Evolutionary conservation across 2,113 vertebrate genomes (phyloP).

Genomic region (Dascyllus trimaculatus): DNA sequence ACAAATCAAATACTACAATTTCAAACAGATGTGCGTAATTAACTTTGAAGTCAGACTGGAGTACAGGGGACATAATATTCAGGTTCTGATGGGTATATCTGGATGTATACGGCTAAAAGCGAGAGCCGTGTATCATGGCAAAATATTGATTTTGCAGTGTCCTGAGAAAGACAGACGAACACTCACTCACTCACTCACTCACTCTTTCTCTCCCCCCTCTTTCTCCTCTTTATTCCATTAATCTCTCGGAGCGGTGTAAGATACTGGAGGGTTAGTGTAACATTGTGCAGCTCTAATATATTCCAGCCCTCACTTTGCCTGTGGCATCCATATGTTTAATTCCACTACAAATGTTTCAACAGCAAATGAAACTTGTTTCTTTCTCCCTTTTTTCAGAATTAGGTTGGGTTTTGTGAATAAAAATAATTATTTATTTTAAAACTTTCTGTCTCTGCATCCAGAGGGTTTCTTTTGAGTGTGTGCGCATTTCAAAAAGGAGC

Average conservation of each 20-base stretch:
- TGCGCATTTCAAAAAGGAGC: slow-evolving; percentile 56
- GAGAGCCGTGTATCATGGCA: slow-evolving; percentile 57
- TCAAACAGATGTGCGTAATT: slow-evolving; percentile 39
- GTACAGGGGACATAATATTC: slow-evolving; percentile 53
- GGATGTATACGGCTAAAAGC: slow-evolving; percentile 32
- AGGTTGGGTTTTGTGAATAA: slow-evolving; percentile 33
- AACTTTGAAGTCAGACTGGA: slow-evolving; percentile 21
- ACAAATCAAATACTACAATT: slow-evolving; percentile 79
- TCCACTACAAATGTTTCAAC: slow-evolving; percentile 81
- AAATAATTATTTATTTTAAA: slow-evolving; percentile 15
- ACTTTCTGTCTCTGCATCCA: slow-evolving; percentile 33
- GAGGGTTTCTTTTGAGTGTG: slow-evolving; percentile 40
- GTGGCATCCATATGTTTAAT: slow-evolving; percentile 84
- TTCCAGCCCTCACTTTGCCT: slow-evolving; percentile 77
- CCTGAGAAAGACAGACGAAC: slow-evolving; percentile 69
- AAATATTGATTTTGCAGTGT: slow-evolving; percentile 76
- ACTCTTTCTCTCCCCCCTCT: not conserved
- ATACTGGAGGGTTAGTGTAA: slow-evolving; percentile 81
- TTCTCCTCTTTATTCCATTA: slow-evolving; percentile 75
- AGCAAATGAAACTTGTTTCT: slow-evolving; percentile 75
- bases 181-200: slow-evolving; percentile 17
- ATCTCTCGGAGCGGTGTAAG: slow-evolving; percentile 76
- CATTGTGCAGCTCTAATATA: slow-evolving; percentile 75
- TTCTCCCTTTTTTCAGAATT: slow-evolving; percentile 27
- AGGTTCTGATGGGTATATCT: slow-evolving; percentile 59